Conservation (phyloP, 2,888 invertebrate species). For the Sminthurides aquaticus region DNA sequence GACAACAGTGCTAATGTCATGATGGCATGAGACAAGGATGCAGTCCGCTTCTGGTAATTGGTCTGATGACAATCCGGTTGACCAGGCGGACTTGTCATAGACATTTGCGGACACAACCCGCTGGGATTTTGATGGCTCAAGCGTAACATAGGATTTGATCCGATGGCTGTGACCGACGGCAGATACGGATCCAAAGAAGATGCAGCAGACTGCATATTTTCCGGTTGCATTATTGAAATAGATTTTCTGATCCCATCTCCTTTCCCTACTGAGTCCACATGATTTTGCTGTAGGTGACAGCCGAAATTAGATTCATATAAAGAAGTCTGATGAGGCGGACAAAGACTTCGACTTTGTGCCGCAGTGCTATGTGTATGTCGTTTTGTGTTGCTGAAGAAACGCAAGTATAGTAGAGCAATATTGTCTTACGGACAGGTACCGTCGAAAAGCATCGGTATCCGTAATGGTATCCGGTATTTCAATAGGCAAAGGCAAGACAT, state of each 20-base stretch:
- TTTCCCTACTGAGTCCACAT: neutral
- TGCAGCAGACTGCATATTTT: neutral
- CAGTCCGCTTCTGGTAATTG: conserved; percentile 21
- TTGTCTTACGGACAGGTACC: conserved; percentile 39
- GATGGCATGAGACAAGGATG: conserved; percentile 38
- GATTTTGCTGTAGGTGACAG: neutral
- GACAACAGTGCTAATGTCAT: conserved; percentile 42
- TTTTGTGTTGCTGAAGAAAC: too few relatives aligned
- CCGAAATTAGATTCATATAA: too few relatives aligned
- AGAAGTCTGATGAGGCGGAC: too few relatives aligned
- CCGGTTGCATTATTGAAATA: neutral
- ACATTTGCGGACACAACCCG: neutral
- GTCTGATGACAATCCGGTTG: conserved; percentile 9
- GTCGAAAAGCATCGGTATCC: conserved; percentile 38
- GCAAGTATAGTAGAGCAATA: too few relatives aligned
- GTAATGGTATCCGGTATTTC: conserved; percentile 38
- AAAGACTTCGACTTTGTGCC: too few relatives aligned
- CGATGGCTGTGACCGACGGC: neutral
- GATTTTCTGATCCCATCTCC: neutral
- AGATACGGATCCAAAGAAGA: neutral
- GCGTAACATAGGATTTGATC: neutral
- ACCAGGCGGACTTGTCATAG: neutral
- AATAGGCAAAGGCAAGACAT: conserved; percentile 37
- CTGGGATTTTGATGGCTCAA: neutral
- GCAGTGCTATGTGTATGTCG: too few relatives aligned